phyloP scores from a whole-genome alignment of 2,888 invertebrate genomes.

The Neoascia interrupta region DNA sequence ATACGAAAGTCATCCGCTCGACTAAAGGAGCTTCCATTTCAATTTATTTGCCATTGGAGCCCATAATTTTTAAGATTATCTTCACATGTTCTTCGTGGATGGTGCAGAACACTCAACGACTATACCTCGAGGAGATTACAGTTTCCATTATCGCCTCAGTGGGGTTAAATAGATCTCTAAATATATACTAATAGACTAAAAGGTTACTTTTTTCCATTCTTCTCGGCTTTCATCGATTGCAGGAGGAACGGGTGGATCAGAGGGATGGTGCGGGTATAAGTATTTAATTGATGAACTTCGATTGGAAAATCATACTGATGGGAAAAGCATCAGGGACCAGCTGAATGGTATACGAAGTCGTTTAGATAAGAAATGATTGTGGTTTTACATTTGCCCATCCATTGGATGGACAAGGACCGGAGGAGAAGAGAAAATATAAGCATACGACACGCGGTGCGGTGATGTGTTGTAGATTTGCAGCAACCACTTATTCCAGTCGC shows the following conservation, averaged over 20 bases:
- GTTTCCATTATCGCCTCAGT: slow-evolving; percentile 47
- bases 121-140: slow-evolving; percentile 16
- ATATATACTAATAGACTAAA: slow-evolving; percentile 29
- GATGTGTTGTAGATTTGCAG: slow-evolving; percentile 21
- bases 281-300: slow-evolving; percentile 45
- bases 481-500: slow-evolving; percentile 6
- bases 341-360: slow-evolving; percentile 8
- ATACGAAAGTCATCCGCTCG: too few species aligned
- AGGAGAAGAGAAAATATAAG: too few species aligned
- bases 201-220: not conserved
- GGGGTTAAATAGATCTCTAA: slow-evolving; percentile 37
- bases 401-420: not conserved
- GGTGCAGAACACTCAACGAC: not conserved
- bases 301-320: slow-evolving; percentile 32
- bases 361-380: slow-evolving; percentile 39
- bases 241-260: not conserved
- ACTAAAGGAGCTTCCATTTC: slow-evolving; percentile 37
- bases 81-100: slow-evolving; percentile 2
- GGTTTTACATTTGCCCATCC: not conserved
- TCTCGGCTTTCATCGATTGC: not conserved
- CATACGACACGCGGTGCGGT: too few species aligned
- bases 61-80: slow-evolving; percentile 38
- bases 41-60: slow-evolving; percentile 43
- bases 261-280: not conserved
- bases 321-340: not conserved